Evolutionary conservation across 2,888 invertebrate genomes (phyloP).

Genomic region (Scaptomyza flava): DNA sequence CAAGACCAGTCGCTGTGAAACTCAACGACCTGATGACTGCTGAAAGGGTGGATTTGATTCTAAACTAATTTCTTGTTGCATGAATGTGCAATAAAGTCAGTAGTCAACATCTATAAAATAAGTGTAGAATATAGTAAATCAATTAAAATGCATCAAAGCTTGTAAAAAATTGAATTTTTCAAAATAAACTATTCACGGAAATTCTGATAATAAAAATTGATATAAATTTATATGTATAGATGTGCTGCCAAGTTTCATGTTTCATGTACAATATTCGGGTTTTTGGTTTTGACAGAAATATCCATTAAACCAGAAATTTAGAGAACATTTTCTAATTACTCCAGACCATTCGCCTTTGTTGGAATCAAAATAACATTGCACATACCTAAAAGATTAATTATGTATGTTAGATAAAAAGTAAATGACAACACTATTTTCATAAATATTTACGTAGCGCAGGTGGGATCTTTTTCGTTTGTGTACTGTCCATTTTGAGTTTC

Average conservation of each 20-base stretch:
- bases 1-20: constrained; percentile 17
- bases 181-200: too few species aligned
- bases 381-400: constrained; percentile 2
- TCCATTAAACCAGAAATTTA: constrained; percentile 10
- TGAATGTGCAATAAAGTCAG: not conserved
- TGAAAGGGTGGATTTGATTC: not conserved
- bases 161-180: too few species aligned
- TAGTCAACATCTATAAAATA: too few species aligned
- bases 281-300: not conserved
- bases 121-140: too few species aligned
- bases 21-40: constrained; percentile 36
- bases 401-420: not conserved
- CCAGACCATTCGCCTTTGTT: not conserved
- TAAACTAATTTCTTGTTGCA: not conserved
- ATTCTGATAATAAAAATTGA: too few species aligned
- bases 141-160: too few species aligned
- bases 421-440: not conserved
- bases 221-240: too few species aligned
- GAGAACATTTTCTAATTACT: rapidly evolving
- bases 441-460: constrained; percentile 28
- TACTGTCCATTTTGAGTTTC: not conserved
- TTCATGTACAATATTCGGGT: constrained; percentile 10
- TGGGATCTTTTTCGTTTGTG: constrained; percentile 21
- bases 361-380: not conserved
- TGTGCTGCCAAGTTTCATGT: too few species aligned